Evolutionary conservation across 2,888 invertebrate genomes (phyloP).

Genomic region (Lasioglossum figueresi): DNA sequence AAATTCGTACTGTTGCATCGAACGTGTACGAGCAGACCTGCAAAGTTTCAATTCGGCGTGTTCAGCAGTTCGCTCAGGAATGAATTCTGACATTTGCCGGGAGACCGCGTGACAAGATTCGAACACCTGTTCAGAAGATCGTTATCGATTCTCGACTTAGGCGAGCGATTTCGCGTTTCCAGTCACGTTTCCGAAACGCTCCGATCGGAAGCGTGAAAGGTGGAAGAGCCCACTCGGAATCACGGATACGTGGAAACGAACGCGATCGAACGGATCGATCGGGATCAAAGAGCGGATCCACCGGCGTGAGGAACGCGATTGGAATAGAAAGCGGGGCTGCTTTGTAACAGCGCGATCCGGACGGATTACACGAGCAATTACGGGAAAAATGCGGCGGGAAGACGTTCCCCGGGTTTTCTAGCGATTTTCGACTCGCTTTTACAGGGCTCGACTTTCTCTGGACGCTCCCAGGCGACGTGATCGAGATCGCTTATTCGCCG

Average conservation of each 20-base stretch:
- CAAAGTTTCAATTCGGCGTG: not conserved
- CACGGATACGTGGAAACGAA: constrained; percentile 10
- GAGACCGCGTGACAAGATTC: not conserved
- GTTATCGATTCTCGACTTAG: not conserved
- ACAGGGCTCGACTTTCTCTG: constrained; percentile 69
- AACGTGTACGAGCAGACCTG: not conserved
- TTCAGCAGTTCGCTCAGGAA: not conserved
- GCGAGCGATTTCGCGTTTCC: not conserved
- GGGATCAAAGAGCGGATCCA: constrained; percentile 9
- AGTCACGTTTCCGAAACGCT: not conserved
- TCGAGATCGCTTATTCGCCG: constrained; percentile 32
- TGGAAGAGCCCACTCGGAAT: constrained; percentile 9
- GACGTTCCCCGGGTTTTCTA: constrained; percentile 1
- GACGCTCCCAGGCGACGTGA: constrained; percentile 38
- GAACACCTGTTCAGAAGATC: not conserved
- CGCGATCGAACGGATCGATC: constrained; percentile 8
- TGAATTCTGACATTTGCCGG: not conserved
- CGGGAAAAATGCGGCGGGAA: constrained; percentile 24
- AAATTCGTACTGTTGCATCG: not conserved
- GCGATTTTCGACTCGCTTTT: constrained; percentile 50
- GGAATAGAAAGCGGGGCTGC: constrained; percentile 33
- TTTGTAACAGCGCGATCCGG: not conserved
- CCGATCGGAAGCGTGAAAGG: constrained; percentile 10
- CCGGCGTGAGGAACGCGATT: constrained; percentile 20
- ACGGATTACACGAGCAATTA: constrained; percentile 37